A percentile compares a stretch with the other conserved stretches of the same genome.
These are phyloP conservation scores for Herminia tarsipennalis DNA, from an alignment of 2,888 invertebrate genomes.

Conservation along the genomic window DNA sequence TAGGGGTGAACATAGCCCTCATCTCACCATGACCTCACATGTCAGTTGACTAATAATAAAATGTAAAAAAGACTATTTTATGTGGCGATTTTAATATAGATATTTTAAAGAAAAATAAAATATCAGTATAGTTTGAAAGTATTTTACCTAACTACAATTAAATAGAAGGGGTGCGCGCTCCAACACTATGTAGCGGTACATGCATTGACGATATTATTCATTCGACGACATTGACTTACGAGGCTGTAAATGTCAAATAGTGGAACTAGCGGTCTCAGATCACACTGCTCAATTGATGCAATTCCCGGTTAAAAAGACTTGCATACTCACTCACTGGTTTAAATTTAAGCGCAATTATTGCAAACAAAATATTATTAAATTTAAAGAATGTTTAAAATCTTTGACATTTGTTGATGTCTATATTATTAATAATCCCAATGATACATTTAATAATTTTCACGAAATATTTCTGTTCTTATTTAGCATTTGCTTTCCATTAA, in stretches of 20 bases:
- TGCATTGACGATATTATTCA: neutral
- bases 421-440: no score
- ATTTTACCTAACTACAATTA: neutral
- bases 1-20: no score
- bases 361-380: neutral
- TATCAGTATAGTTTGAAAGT: neutral
- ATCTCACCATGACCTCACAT: no score
- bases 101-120: no score
- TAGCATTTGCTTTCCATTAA: no score
- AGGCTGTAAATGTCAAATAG: neutral
- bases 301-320: neutral
- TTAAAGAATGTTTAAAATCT: neutral
- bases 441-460: neutral
- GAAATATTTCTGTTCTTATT: neutral
- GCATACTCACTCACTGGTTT: neutral
- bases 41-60: no score
- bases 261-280: neutral
- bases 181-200: neutral
- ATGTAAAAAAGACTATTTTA: no score
- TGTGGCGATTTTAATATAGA: neutral
- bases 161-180: neutral
- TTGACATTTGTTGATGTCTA: neutral
- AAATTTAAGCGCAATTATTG: neutral
- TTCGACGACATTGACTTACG: no score
- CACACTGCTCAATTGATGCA: neutral